A percentile compares a stretch with the other conserved stretches of the same genome.
Evolutionary conservation across 2,113 vertebrate species (phyloP).

Genomic region (Zootoca vivipara): DNA sequence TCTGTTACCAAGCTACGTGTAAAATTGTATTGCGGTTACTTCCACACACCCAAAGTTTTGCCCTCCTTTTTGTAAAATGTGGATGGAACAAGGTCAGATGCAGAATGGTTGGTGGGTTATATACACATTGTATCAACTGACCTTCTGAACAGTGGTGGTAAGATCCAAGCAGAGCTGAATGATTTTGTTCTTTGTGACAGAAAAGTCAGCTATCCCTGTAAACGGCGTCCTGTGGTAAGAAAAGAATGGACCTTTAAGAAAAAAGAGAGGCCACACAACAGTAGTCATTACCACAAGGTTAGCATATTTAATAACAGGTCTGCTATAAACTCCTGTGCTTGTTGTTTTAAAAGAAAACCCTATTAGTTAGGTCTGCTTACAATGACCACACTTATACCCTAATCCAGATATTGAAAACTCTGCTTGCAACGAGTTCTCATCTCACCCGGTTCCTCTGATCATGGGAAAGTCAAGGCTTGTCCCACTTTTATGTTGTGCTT

Average conservation of each 20-base stretch:
- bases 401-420: neutral
- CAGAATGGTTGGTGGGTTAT: too few relatives aligned
- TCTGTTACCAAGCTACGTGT: slow-evolving; percentile 13
- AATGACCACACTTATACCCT: neutral
- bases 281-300: neutral
- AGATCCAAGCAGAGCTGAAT: slow-evolving; percentile 97
- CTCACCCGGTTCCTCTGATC: neutral
- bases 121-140: slow-evolving; percentile 66
- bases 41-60: neutral
- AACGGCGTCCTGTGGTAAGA: slow-evolving; percentile 88
- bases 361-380: neutral
- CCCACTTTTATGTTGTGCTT: neutral
- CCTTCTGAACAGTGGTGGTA: slow-evolving; percentile 98
- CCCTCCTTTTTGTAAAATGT: slow-evolving; percentile 34
- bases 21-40: neutral
- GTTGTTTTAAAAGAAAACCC: neutral
- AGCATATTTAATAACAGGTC: neutral
- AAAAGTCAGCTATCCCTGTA: slow-evolving; percentile 95
- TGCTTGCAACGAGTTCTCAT: neutral
- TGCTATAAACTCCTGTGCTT: neutral
- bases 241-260: slow-evolving; percentile 2
- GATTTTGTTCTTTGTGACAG: slow-evolving; percentile 95
- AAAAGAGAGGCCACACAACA: neutral
- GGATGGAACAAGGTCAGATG: neutral
- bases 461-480: neutral